Evolutionary conservation across 2,888 invertebrate genomes (phyloP).

Genomic region (Merodon equestris): DNA sequence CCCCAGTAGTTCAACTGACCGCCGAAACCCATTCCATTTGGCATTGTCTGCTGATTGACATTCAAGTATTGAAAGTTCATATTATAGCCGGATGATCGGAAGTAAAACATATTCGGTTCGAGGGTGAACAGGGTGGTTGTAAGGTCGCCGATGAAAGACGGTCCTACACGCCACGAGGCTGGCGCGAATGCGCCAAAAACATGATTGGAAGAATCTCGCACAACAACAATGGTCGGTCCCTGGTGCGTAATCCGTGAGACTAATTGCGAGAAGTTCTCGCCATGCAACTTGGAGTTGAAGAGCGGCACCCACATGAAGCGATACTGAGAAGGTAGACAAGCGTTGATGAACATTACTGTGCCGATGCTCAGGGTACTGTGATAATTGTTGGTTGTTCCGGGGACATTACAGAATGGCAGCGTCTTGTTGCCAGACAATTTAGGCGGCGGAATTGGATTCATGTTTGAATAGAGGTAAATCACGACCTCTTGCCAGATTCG

Average conservation of each 20-base stretch:
- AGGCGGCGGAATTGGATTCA: constrained; percentile 67
- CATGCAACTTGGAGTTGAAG: constrained; percentile 89
- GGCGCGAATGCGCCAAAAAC: constrained; percentile 93
- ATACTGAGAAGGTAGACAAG: constrained; percentile 84
- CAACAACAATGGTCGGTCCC: constrained; percentile 88
- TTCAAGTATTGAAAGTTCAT: constrained; percentile 93
- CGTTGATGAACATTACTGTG: constrained; percentile 87
- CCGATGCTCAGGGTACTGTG: constrained; percentile 81
- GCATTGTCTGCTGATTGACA: constrained; percentile 91
- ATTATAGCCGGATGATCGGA: constrained; percentile 87
- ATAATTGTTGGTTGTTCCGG: not conserved
- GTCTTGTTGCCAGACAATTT: constrained; percentile 18
- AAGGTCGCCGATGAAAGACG: constrained; percentile 86
- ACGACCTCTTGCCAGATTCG: constrained; percentile 81
- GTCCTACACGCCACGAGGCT: constrained; percentile 84
- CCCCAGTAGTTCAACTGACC: constrained; percentile 93
- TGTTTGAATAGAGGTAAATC: constrained; percentile 79
- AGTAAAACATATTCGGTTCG: constrained; percentile 86
- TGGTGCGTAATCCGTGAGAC: constrained; percentile 85
- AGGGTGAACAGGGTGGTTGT: constrained; percentile 90
- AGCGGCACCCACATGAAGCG: constrained; percentile 89
- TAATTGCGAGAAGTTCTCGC: constrained; percentile 90
- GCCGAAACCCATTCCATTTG: constrained; percentile 94
- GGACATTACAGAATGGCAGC: constrained; percentile 23
- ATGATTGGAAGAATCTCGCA: constrained; percentile 87